Base-by-base conservation (phyloP, 2,113 vertebrate genomes). In the Ophiodon elongatus region DNA sequence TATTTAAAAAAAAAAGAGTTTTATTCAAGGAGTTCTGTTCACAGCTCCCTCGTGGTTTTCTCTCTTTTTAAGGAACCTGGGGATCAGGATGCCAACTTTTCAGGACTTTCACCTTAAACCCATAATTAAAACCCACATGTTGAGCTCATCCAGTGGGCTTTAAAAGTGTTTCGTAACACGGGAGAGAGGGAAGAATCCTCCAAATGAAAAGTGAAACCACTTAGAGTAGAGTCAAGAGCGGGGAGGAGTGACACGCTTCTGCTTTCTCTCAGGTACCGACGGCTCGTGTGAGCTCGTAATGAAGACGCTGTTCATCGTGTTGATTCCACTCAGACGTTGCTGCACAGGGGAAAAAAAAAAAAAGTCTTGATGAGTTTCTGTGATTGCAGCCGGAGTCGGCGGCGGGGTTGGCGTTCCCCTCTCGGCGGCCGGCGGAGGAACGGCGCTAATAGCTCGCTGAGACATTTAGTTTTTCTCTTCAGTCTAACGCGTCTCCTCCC, bases 291-390 rank as follows among this genome's bases (percentile, higher is more conserved):
- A 68, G 45, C 10, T 33, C 23, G 15, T 2, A 64, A 37, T 74
- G 17, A 74, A 77, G 80, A 39, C 0, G 45, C 43, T 35, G 17
- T 27, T 83, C 27, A 23, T 4, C 66, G 8, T 37, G 25, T 72
- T 33, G 59, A 39, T 31, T 66, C 47, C 70, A 45, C 69, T 47
- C 8, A 39, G 39, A 10, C 8, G 39, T 10, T 39, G 39, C 9
- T 39, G 35, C 35, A 6, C 35, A n/a, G n/a, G n/a, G n/a, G n/a
- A n/a, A n/a, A n/a, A n/a, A n/a, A n/a, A n/a, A n/a, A n/a, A n/a
- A n/a, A n/a, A 64, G 39, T 71, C 73, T 2, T 11, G 21, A 80
- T 83, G 64, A 77, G 2, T 80, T 80, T 50, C 25, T 80, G 23
- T 74, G 76, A 73, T 37, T 75, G 63, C 68, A 63, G 57, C 14